Percentiles rank a stretch among this genome's conserved stretches.
These are phyloP conservation scores for Tribolium freemani DNA, from an alignment of 2,888 invertebrate genomes.

Conservation along the genomic window DNA sequence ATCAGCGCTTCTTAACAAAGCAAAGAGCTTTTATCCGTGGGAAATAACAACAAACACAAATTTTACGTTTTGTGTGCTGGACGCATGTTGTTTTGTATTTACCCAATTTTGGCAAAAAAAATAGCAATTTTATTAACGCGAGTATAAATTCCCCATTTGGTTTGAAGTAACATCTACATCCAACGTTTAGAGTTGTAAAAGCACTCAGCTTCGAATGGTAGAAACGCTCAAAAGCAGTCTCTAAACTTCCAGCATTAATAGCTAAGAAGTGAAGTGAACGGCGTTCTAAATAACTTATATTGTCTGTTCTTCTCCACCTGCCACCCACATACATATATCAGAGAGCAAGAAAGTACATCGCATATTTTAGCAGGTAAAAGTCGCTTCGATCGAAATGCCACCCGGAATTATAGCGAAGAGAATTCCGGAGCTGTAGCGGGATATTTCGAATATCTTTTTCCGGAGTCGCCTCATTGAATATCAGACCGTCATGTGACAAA, in stretches of 20 bases:
- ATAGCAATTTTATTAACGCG: too few relatives aligned
- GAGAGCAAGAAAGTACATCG: conserved; percentile 5
- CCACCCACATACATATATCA: background rate
- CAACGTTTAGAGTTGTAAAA: too few relatives aligned
- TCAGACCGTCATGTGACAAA: conserved; percentile 52
- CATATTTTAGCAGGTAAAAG: conserved; percentile 18
- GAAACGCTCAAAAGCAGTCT: too few relatives aligned
- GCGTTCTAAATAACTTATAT: background rate
- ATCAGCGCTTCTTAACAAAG: conserved; percentile 15
- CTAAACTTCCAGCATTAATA: background rate
- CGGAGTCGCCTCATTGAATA: conserved; percentile 54
- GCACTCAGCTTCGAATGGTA: too few relatives aligned
- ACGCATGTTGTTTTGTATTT: too few relatives aligned
- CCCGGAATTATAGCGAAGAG: conserved; percentile 25
- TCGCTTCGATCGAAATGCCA: conserved; percentile 28
- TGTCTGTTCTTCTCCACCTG: background rate
- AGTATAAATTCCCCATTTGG: too few relatives aligned
- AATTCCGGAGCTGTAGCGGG: conserved; percentile 45
- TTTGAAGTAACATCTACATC: too few relatives aligned
- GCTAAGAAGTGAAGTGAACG: background rate
- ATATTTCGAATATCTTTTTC: conserved; percentile 57
- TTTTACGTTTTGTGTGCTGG: too few relatives aligned
- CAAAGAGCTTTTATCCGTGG: too few relatives aligned
- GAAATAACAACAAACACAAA: too few relatives aligned
- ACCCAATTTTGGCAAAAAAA: too few relatives aligned